These are phyloP conservation scores for Apostichopus parvimensis DNA, from an alignment of 35 echinoderm and acorn worm species.

Conservation along the genomic window DNA sequence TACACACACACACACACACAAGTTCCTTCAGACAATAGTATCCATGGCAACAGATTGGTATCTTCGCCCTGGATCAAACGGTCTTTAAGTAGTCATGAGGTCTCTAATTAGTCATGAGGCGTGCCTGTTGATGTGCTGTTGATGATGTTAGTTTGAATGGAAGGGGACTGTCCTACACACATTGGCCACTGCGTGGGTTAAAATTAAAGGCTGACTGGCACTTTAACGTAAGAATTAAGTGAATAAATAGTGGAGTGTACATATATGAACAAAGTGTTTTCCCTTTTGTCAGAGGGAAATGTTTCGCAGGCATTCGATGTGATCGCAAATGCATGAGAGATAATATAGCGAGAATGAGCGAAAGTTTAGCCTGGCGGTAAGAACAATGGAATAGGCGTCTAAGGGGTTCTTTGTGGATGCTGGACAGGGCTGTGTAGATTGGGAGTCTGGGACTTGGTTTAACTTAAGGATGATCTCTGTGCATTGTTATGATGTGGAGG, in stretches of 20 bases:
- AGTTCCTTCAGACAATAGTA: constrained; percentile 5
- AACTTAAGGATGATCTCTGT: too few species aligned
- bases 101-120: neutral
- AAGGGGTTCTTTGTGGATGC: too few species aligned
- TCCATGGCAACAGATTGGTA: neutral
- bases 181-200: neutral
- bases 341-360: neutral
- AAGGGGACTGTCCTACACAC: neutral
- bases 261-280: neutral
- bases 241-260: neutral
- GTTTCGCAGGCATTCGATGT: neutral
- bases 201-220: neutral
- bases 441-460: too few species aligned
- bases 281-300: neutral
- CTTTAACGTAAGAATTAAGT: neutral
- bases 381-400: too few species aligned
- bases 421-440: too few species aligned
- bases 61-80: neutral
- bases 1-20: neutral
- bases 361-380: neutral
- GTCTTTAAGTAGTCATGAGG: neutral
- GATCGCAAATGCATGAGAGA: constrained; percentile 12
- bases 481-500: too few species aligned
- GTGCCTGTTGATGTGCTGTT: neutral
- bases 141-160: neutral